Evolutionary conservation across 2,113 vertebrate species (phyloP).

Genomic region (Hippoglossus stenolepis): DNA sequence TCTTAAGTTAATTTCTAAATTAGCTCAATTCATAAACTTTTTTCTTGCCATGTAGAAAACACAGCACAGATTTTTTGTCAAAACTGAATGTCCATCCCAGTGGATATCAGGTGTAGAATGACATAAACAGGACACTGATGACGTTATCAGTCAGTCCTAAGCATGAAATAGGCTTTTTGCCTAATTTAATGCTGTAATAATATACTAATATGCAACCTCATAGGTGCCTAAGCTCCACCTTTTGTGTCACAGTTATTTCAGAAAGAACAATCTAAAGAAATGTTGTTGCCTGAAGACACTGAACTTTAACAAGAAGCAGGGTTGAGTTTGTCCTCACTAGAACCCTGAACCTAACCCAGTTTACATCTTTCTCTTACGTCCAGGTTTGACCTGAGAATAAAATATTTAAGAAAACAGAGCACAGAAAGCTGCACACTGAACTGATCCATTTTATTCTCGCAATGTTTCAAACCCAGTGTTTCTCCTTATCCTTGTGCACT

Average conservation of each 20-base stretch:
- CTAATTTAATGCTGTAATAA: too few species aligned
- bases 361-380: neutral
- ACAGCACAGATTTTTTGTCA: too few species aligned
- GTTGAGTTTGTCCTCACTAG: slow-evolving; percentile 3
- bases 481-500: slow-evolving; percentile 34
- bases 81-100: too few species aligned
- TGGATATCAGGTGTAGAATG: too few species aligned
- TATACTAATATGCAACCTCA: neutral
- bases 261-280: neutral
- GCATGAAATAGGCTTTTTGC: too few species aligned
- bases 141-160: too few species aligned
- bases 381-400: slow-evolving; percentile 27
- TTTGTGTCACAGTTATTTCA: neutral
- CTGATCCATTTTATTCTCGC: slow-evolving; percentile 21
- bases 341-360: slow-evolving; percentile 27
- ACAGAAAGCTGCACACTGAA: slow-evolving; percentile 25
- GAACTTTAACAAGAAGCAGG: slow-evolving; percentile 5
- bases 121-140: too few species aligned
- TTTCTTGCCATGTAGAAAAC: too few species aligned
- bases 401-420: slow-evolving; percentile 17
- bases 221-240: neutral
- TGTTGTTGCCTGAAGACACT: neutral
- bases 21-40: too few species aligned
- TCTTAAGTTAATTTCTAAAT: too few species aligned
- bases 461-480: slow-evolving; percentile 44